Conservation (phyloP, 2,113 vertebrate genomes). For the Sorex fumeus region DNA sequence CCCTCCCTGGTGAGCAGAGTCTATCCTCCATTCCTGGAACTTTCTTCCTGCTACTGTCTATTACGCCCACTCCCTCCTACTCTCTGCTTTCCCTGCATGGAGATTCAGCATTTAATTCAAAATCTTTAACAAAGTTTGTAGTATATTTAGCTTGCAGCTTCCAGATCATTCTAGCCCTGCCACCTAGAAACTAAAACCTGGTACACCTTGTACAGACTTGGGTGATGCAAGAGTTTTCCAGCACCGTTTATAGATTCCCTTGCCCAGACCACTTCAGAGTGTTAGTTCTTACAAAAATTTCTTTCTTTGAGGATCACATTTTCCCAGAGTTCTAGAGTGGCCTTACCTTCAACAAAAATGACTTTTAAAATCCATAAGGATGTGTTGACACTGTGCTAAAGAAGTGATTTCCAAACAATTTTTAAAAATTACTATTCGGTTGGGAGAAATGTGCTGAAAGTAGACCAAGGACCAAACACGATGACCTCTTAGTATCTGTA, state of each 20-base stretch:
- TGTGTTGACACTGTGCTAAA: neutral
- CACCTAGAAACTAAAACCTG: slow-evolving; percentile 6
- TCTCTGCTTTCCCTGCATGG: neutral
- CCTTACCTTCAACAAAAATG: slow-evolving; percentile 38
- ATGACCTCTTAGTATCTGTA: no score
- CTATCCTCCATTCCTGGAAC: neutral
- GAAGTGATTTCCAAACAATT: slow-evolving; percentile 43
- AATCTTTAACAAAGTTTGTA: neutral
- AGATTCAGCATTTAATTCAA: neutral
- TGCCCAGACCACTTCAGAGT: neutral
- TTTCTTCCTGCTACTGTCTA: neutral
- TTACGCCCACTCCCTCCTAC: neutral
- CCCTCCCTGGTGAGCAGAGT: neutral
- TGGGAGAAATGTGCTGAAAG: no score
- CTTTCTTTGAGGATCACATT: slow-evolving; percentile 13
- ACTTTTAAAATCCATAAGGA: slow-evolving; percentile 10
- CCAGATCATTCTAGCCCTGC: neutral
- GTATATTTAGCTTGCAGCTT: slow-evolving; percentile 16
- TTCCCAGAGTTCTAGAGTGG: neutral
- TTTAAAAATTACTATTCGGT: no score
- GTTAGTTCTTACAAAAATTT: slow-evolving; percentile 34
- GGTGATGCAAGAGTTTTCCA: neutral
- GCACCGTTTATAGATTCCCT: neutral
- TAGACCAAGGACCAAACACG: no score
- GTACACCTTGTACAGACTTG: neutral